Conservation (phyloP, 2,113 vertebrate genomes). For the Dermatemys mawii region DNA sequence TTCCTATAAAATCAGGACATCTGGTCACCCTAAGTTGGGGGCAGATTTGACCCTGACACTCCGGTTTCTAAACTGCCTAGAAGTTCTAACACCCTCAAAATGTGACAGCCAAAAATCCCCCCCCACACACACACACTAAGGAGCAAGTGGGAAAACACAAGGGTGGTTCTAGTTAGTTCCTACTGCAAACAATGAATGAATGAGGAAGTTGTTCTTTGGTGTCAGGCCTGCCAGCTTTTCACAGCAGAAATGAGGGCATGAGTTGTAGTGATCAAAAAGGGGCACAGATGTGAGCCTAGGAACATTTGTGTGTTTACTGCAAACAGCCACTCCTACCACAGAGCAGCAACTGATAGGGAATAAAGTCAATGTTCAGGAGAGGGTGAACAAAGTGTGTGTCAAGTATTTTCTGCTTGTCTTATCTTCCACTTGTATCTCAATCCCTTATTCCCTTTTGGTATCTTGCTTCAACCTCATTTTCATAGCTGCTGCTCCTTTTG, state of each 20-base stretch:
- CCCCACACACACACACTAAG: rapidly evolving
- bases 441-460: background rate
- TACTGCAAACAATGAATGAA: background rate
- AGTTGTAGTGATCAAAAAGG: background rate
- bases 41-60: background rate
- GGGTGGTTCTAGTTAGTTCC: background rate
- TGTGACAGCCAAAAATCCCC: background rate
- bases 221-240: background rate
- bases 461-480: background rate
- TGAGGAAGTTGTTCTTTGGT: background rate
- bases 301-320: background rate
- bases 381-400: background rate
- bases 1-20: too few species aligned
- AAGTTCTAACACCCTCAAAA: background rate
- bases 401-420: background rate
- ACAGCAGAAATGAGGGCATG: background rate
- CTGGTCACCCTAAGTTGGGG: too few species aligned
- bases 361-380: background rate
- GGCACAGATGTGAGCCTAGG: background rate
- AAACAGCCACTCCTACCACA: background rate
- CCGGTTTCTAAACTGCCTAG: background rate
- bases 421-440: background rate
- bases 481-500: background rate
- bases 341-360: background rate
- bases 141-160: background rate